These are phyloP conservation scores for Pelecanus crispus DNA, from an alignment of 2,113 vertebrate genomes.

Conservation along the genomic window DNA sequence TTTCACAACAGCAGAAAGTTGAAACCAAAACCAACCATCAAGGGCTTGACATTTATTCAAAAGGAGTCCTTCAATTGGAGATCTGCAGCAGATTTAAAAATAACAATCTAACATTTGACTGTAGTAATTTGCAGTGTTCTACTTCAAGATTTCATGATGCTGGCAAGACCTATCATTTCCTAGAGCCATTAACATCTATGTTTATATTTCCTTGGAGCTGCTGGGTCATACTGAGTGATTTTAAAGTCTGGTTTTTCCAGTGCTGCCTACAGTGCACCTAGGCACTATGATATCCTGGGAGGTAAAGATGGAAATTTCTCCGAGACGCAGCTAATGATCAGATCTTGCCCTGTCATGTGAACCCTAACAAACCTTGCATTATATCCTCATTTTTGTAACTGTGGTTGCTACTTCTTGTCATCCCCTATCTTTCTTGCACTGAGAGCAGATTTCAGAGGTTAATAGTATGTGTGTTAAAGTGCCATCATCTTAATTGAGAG, in stretches of 20 bases:
- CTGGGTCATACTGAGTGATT: not conserved
- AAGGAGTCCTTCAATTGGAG: not conserved
- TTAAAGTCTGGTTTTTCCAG: not conserved
- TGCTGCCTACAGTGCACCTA: not conserved
- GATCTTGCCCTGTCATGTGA: not conserved
- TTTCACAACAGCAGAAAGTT: not conserved
- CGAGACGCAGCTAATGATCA: not conserved
- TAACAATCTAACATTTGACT: not conserved
- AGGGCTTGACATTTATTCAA: not conserved
- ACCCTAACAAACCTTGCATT: not conserved
- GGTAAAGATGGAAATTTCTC: not conserved
- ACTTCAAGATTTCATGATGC: not conserved
- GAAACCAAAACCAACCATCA: slow-evolving; percentile 8
- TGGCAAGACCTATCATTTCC: slow-evolving; percentile 19
- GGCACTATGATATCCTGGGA: not conserved
- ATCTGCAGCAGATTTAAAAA: not conserved
- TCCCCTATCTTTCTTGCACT: not conserved
- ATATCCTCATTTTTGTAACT: not conserved
- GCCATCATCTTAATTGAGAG: not conserved
- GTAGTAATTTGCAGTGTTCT: not conserved
- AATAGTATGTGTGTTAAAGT: not conserved
- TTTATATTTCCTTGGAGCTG: not conserved
- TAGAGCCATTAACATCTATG: not conserved
- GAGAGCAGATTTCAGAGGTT: not conserved
- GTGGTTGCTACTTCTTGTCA: not conserved